Evolutionary conservation across 2,113 vertebrate species (phyloP).

Genomic region (Gymnogyps californianus): DNA sequence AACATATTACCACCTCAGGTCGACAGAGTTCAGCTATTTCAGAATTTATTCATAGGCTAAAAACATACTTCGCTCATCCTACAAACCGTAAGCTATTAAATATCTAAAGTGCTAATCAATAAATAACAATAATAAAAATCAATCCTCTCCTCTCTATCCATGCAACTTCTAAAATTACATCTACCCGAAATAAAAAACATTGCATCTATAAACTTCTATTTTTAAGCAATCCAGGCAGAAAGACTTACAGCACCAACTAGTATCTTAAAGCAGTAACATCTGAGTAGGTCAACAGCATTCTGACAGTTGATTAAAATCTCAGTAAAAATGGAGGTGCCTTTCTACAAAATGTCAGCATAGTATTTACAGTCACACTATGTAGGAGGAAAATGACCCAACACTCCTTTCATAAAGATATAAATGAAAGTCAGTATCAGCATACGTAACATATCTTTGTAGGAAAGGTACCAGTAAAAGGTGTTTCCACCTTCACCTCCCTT

Average conservation of each 20-base stretch:
- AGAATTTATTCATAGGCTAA: neutral
- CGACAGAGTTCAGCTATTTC: neutral
- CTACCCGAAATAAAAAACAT: neutral
- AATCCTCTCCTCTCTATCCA: neutral
- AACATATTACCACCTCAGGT: neutral
- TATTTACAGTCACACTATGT: neutral
- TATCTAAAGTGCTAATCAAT: neutral
- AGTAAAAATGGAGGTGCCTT: neutral
- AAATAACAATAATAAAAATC: neutral
- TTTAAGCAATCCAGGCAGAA: neutral
- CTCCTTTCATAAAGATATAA: neutral
- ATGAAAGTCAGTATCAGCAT: neutral
- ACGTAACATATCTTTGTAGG: neutral
- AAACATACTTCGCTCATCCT: neutral
- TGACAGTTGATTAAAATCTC: neutral
- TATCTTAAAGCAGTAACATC: neutral
- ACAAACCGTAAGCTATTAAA: neutral
- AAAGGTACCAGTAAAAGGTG: neutral
- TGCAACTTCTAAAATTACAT: neutral
- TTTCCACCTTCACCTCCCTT: neutral
- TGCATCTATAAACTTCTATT: neutral
- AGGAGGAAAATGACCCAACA: neutral
- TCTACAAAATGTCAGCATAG: neutral
- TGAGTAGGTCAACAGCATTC: neutral
- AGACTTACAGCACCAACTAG: neutral